Evolutionary conservation across 2,113 vertebrate genomes (phyloP), one percentile per base, ranked within the genome.

Genomic region (Microcebus griseorufus): DNA sequence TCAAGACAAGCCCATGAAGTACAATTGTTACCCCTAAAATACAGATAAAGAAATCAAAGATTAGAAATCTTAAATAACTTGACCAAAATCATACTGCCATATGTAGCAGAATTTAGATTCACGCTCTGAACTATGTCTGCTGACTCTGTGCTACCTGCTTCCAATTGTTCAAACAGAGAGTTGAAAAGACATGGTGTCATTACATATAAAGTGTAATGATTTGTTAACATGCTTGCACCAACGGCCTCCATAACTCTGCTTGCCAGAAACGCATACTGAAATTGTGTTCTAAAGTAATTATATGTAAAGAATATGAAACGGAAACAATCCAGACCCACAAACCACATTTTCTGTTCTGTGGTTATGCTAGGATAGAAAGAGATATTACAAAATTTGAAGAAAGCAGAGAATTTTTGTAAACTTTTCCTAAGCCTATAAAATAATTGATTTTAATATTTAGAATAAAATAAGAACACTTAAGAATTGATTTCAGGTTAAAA

Each of bases 391-490:
- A 96, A 97, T 70, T 95, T 94, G 90, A 97, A 96, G 78, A 75
- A 94, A 97, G 20, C 70, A 93, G 70, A 97, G 78, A 93, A 82
- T 72, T 96, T 97, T 93, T 79, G 18, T 78, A 95, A 96, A 87
- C 83, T 86, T 93, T 97, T 64, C 97, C 64, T 79, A 67, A 75
- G 32, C 16, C 22, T 69, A 86, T 82, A 95, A 95, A 90, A 98
- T n/a, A 92, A 96, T 97, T 98, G 81, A 78, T 67, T 97, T 37
- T 83, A 62, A 53, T 97, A 98, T 97, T 98, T 97, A 97, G 96
- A 98, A 85, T 79, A 96, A 70, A 94, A 96, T 94, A 51, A 90
- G 75, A 64, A 64, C 90, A 96, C 97, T 98, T 97, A 95, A 98
- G 88, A 94, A 60, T 18, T 76, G 29, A 12, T 87, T 65, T 32